These are phyloP conservation scores for Mastigias papua DNA, from an alignment of 30 jellyfish, hydroid and myxozoan genomes.

Conservation along the genomic window DNA sequence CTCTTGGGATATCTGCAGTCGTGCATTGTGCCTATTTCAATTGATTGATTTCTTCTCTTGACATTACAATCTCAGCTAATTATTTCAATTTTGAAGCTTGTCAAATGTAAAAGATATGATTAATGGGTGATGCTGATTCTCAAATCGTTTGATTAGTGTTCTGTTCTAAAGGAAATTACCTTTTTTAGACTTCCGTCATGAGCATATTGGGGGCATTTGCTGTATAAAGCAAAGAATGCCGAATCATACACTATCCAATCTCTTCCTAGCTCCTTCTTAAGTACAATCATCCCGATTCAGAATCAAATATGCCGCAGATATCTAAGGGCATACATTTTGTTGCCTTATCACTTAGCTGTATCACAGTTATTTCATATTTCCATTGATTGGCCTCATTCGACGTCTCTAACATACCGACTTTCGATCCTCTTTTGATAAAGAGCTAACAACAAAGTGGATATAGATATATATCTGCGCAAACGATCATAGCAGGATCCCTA, in stretches of 20 bases:
- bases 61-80: too few relatives aligned
- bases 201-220: background rate
- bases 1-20: too few relatives aligned
- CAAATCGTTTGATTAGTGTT: too few relatives aligned
- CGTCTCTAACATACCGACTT: background rate
- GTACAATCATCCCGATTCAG: background rate
- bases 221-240: background rate
- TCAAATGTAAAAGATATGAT: too few relatives aligned
- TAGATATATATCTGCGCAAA: slow-evolving; percentile 28
- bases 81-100: too few relatives aligned
- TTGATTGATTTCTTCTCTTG: too few relatives aligned
- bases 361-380: background rate
- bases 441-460: slow-evolving; percentile 25
- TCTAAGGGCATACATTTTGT: background rate
- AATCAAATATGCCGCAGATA: background rate
- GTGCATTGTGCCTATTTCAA: too few relatives aligned
- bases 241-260: background rate
- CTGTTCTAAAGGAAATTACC: too few relatives aligned
- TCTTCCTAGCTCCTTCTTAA: background rate
- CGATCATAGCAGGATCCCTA: slow-evolving; percentile 31
- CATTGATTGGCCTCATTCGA: background rate
- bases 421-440: background rate
- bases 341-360: background rate
- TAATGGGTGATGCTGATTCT: background rate
- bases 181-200: too few relatives aligned